These are phyloP conservation scores for Pitangus sulphuratus DNA, from an alignment of 2,797 vertebrate species.

Conservation along the genomic window DNA sequence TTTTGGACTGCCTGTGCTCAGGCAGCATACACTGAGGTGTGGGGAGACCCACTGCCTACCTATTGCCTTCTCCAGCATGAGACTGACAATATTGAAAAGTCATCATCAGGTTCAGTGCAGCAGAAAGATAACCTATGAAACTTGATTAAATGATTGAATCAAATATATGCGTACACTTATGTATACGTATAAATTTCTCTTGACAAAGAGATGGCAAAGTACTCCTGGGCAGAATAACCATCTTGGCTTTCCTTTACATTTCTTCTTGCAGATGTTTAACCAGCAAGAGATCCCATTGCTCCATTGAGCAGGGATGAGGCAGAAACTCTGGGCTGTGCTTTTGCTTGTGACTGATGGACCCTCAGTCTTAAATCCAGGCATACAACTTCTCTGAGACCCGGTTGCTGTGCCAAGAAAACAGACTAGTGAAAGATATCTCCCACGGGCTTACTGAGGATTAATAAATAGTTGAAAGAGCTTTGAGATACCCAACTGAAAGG, in stretches of 20 bases:
- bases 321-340: not conserved
- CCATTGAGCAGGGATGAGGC: not conserved
- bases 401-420: not conserved
- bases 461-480: slow-evolving; percentile 24
- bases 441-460: not conserved
- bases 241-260: not conserved
- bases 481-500: slow-evolving; percentile 31
- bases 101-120: not conserved
- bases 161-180: not conserved
- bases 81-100: not conserved
- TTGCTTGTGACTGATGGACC: not conserved
- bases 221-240: not conserved
- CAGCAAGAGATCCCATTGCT: not conserved
- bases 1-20: not conserved
- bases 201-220: not conserved
- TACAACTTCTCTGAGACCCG: not conserved
- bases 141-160: not conserved
- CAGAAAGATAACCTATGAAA: not conserved
- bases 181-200: not conserved
- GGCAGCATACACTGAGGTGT: not conserved
- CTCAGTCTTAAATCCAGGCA: not conserved
- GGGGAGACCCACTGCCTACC: not conserved
- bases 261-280: not conserved
- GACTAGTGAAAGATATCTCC: not conserved
- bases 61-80: not conserved